A percentile compares a stretch with the other conserved stretches of the same genome.
Conservation (phyloP, 2,797 vertebrate genomes). For the Calcarius lapponicus region DNA sequence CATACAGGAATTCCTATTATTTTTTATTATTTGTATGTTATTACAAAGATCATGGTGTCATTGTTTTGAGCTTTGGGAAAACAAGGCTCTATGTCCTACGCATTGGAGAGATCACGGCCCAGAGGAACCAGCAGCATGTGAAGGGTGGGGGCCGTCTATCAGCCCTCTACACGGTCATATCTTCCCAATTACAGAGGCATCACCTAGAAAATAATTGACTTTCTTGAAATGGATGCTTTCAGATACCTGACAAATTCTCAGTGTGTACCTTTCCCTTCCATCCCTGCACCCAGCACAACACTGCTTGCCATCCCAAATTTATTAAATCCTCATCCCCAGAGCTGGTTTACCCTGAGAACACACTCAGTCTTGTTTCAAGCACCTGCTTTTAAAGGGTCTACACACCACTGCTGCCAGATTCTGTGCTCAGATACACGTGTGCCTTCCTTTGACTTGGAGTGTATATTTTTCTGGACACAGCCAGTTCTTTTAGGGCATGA, state of each 20-base stretch:
- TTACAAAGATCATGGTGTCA: neutral
- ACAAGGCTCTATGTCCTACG: neutral
- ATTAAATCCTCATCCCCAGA: neutral
- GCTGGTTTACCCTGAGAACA: neutral
- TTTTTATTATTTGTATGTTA: neutral
- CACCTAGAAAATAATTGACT: neutral
- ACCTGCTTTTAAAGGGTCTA: neutral
- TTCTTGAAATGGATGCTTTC: neutral
- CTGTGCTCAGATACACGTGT: neutral
- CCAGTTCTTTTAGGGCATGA: neutral
- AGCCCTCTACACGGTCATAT: rapidly evolving
- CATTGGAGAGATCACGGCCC: rapidly evolving
- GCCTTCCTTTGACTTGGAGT: neutral
- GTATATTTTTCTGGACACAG: neutral
- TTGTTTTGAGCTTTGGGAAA: neutral
- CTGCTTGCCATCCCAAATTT: neutral
- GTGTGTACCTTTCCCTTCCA: neutral
- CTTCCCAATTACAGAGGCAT: rapidly evolving
- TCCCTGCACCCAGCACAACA: neutral
- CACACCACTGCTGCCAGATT: neutral
- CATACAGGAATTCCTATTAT: neutral
- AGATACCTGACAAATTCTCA: neutral
- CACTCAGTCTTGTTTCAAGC: neutral
- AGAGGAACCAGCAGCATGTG: neutral
- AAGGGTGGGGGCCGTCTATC: neutral